phyloP scores from a whole-genome alignment of 2,113 vertebrate species.

The Seriola rivoliana region DNA sequence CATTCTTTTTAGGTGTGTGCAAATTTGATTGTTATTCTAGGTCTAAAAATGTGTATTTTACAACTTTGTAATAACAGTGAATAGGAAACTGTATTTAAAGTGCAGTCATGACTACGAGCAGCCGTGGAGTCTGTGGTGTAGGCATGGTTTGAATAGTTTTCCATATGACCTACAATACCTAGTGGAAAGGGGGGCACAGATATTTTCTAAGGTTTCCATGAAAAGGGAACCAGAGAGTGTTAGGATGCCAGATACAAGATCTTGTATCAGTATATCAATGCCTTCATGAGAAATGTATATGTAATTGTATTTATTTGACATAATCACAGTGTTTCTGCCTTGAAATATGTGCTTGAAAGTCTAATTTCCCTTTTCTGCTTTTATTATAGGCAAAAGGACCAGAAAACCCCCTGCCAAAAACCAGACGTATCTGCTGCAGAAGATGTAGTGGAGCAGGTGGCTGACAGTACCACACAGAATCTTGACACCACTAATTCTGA shows the following conservation, averaged over 20 bases:
- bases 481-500: not conserved
- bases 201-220: not conserved
- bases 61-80: not conserved
- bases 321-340: not conserved
- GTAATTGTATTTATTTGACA: not conserved
- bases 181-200: not conserved
- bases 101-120: not conserved
- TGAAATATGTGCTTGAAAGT: not conserved
- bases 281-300: not conserved
- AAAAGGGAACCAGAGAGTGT: not conserved
- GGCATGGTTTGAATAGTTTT: not conserved
- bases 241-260: not conserved
- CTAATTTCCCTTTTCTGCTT: not conserved
- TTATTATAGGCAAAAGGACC: constrained; percentile 43
- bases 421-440: not conserved
- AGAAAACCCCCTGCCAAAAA: constrained; percentile 12
- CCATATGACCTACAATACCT: not conserved
- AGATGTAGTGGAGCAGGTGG: constrained; percentile 6
- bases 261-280: not conserved
- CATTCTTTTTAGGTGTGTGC: not conserved
- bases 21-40: not conserved
- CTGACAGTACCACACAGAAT: constrained; percentile 13
- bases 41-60: not conserved
- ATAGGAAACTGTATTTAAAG: not conserved
- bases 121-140: too few species aligned